These are phyloP conservation scores for Sebastes vulpes DNA, from an alignment of 2,797 vertebrate species.

Conservation along the genomic window DNA sequence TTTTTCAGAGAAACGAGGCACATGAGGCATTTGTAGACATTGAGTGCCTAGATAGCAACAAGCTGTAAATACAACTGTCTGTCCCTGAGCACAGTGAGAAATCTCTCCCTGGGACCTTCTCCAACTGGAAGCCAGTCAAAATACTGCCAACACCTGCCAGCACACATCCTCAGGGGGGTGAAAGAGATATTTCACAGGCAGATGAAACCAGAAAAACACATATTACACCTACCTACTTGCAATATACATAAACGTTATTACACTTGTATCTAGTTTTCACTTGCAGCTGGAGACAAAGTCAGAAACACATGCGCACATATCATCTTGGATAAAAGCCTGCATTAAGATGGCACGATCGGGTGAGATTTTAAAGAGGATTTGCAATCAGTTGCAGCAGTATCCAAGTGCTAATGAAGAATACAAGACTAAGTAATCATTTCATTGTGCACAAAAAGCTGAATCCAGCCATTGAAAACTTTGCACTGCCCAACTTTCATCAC, in stretches of 20 bases:
- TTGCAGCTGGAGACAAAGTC: conserved; percentile 1
- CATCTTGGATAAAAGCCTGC: background rate
- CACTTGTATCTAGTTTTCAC: conserved; percentile 5
- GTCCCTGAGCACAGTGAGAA: conserved; percentile 39
- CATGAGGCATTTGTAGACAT: conserved; percentile 26
- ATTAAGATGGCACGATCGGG: background rate
- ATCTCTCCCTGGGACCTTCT: conserved; percentile 47
- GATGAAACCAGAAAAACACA: conserved; percentile 56
- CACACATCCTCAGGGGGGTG: conserved; percentile 21
- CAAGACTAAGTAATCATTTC: conserved; percentile 17
- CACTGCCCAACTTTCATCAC: conserved; percentile 49
- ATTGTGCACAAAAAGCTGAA: conserved; percentile 48
- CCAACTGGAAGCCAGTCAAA: conserved; percentile 72
- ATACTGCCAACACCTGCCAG: conserved; percentile 57
- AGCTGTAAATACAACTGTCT: conserved; percentile 56
- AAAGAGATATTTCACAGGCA: conserved; percentile 50
- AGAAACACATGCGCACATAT: background rate
- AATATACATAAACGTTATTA: conserved; percentile 12
- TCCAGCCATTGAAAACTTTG: conserved; percentile 50
- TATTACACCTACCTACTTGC: conserved; percentile 33
- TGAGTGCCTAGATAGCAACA: conserved; percentile 29
- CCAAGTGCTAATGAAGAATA: conserved; percentile 17
- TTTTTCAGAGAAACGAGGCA: background rate
- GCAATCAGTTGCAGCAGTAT: conserved; percentile 16
- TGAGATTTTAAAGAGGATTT: conserved; percentile 12